Percentiles rank a stretch among this genome's conserved stretches.
Evolutionary conservation across 2,113 vertebrate genomes (phyloP).

Genomic region (Peromyscus maniculatus): DNA sequence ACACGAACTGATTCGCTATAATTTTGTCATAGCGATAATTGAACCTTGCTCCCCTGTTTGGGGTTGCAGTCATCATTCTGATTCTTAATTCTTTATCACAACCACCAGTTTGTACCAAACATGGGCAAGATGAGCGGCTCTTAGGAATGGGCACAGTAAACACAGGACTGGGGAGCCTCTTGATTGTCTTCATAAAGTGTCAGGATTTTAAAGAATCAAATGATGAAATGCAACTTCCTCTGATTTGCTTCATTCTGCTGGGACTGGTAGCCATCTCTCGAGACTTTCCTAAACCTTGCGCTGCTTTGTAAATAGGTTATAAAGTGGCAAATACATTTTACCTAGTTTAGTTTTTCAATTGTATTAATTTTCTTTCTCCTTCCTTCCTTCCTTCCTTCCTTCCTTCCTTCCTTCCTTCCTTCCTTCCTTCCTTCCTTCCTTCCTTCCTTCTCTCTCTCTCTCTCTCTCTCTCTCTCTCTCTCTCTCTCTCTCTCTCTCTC

Average conservation of each 20-base stretch:
- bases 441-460: no score
- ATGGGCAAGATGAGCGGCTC: background rate
- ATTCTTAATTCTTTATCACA: background rate
- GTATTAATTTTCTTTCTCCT: background rate
- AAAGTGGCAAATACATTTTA: background rate
- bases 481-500: no score
- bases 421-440: no score
- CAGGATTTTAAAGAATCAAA: background rate
- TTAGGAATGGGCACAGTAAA: background rate
- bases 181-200: background rate
- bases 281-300: background rate
- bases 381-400: background rate
- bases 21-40: conserved; percentile 16
- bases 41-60: background rate
- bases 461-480: no score
- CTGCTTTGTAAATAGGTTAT: background rate
- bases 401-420: accelerated
- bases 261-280: background rate
- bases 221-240: background rate
- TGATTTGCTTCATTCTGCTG: background rate
- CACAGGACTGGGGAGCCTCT: background rate
- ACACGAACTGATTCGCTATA: background rate
- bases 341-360: background rate
- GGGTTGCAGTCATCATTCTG: background rate
- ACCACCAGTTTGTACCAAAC: background rate